Conservation (phyloP, 2,888 invertebrate species). For the Poecilus cupreus region DNA sequence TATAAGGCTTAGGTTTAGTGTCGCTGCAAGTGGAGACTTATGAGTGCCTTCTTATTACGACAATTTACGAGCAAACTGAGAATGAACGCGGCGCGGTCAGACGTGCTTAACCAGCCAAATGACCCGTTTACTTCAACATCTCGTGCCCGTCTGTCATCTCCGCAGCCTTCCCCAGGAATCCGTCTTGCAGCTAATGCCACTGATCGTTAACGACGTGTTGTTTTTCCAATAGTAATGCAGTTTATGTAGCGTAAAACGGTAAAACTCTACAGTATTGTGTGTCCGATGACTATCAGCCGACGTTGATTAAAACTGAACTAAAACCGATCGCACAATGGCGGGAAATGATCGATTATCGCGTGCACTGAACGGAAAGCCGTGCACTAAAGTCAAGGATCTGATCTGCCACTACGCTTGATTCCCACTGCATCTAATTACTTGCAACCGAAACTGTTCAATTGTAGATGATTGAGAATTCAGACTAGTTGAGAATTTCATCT, state of each 20-base stretch:
- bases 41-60: conserved; percentile 46
- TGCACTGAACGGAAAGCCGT: conserved; percentile 43
- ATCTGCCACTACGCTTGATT: not conserved
- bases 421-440: conserved; percentile 26
- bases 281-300: conserved; percentile 42
- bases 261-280: conserved; percentile 10
- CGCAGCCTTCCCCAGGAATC: not conserved
- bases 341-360: conserved; percentile 58
- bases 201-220: conserved; percentile 21
- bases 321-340: conserved; percentile 53
- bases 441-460: not conserved
- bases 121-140: conserved; percentile 30
- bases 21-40: conserved; percentile 32
- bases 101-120: conserved; percentile 52
- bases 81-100: not conserved
- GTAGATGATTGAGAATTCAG: not conserved
- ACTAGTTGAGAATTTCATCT: too few species aligned
- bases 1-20: conserved; percentile 65
- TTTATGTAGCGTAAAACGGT: conserved; percentile 34
- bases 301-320: conserved; percentile 50
- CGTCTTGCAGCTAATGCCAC: not conserved
- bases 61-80: conserved; percentile 42
- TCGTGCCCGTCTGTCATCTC: not conserved
- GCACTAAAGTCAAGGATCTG: conserved; percentile 41
- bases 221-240: conserved; percentile 28